Conservation (phyloP, 2,113 vertebrate genomes). For the Pontoporia blainvillei region DNA sequence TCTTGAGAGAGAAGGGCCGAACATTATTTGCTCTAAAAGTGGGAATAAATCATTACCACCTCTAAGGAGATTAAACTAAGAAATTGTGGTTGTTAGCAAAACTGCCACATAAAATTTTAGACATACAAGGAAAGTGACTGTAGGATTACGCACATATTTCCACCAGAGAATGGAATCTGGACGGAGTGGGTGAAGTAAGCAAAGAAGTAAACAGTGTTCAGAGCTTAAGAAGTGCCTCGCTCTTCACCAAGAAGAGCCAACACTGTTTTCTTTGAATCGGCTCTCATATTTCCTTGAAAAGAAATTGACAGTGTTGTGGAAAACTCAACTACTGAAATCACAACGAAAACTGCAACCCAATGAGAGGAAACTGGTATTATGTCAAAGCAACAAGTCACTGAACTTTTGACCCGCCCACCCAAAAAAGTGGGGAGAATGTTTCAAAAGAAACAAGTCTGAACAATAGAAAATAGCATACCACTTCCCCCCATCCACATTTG, state of each 20-base stretch:
- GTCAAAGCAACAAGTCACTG: conserved; percentile 10
- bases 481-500: neutral
- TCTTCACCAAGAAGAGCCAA: conserved; percentile 10
- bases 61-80: neutral
- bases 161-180: neutral
- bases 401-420: neutral
- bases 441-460: conserved; percentile 15
- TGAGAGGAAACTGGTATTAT: neutral
- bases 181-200: neutral
- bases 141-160: conserved; percentile 36
- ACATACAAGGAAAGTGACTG: neutral
- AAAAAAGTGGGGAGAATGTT: neutral
- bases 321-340: conserved; percentile 30
- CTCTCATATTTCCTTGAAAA: conserved; percentile 35
- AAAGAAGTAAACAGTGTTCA: neutral
- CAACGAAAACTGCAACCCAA: conserved; percentile 26
- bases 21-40: neutral
- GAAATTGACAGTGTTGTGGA: conserved; percentile 1
- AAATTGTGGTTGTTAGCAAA: neutral
- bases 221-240: neutral
- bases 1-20: neutral
- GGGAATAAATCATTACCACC: neutral
- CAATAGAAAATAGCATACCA: neutral
- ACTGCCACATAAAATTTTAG: neutral
- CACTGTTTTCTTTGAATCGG: conserved; percentile 20